Conservation (phyloP, 2,797 vertebrate species). For the Sparidentex hasta region DNA sequence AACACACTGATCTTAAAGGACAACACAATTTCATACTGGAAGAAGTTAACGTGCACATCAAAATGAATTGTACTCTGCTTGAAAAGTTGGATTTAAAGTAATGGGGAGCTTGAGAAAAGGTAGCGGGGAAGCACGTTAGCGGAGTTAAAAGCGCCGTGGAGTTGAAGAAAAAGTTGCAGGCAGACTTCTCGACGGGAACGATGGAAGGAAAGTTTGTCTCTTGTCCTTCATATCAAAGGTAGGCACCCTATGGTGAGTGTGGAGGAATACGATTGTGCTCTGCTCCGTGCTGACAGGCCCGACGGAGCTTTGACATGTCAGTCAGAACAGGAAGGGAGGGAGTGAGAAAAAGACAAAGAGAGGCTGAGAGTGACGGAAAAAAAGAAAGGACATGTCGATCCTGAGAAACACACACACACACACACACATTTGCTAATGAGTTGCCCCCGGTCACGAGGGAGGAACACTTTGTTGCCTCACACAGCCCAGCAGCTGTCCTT, state of each 20-base stretch:
- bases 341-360: slow-evolving; percentile 27
- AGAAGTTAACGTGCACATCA: neutral
- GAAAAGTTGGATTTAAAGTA: slow-evolving; percentile 30
- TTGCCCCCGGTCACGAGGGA: slow-evolving; percentile 60
- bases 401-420: slow-evolving; percentile 61
- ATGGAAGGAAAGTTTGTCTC: slow-evolving; percentile 59
- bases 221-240: slow-evolving; percentile 74
- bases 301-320: slow-evolving; percentile 68
- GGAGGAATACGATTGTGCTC: slow-evolving; percentile 55
- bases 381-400: slow-evolving; percentile 38
- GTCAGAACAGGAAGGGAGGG: slow-evolving; percentile 63
- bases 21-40: neutral
- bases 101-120: slow-evolving; percentile 18
- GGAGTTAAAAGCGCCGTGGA: slow-evolving; percentile 18
- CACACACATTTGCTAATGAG: slow-evolving; percentile 72
- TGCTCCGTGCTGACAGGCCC: slow-evolving; percentile 66
- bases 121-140: neutral
- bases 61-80: slow-evolving; percentile 7
- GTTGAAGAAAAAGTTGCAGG: slow-evolving; percentile 49
- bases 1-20: too few relatives aligned
- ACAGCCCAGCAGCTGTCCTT: slow-evolving; percentile 65
- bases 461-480: slow-evolving; percentile 62
- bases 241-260: slow-evolving; percentile 63
- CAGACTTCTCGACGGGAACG: slow-evolving; percentile 39
- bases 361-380: slow-evolving; percentile 42